These are phyloP conservation scores for Dasyprocta punctata DNA, from an alignment of 2,113 vertebrate genomes.

Conservation along the genomic window DNA sequence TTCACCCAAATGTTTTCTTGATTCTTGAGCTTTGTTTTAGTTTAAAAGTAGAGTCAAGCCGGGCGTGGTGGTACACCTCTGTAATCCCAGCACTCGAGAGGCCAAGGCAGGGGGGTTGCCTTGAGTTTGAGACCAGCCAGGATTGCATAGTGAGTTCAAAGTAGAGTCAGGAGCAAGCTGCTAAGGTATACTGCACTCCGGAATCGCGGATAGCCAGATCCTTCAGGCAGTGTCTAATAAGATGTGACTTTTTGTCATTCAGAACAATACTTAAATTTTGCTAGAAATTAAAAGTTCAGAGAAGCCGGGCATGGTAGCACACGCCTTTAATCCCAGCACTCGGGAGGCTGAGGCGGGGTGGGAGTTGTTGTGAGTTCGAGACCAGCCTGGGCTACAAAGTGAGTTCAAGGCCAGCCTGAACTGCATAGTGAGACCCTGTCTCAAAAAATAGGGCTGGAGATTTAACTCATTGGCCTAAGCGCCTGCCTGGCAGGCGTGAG, in stretches of 20 bases:
- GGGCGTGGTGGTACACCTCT: neutral
- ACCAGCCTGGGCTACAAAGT: too few species aligned
- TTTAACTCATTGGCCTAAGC: too few species aligned
- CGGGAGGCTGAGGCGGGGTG: too few species aligned
- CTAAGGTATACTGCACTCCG: neutral
- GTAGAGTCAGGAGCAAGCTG: neutral
- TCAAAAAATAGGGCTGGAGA: too few species aligned
- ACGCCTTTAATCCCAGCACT: too few species aligned
- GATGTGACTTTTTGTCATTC: neutral
- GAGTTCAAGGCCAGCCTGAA: too few species aligned
- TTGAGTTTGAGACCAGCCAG: neutral
- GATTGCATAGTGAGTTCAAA: neutral
- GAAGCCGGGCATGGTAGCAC: too few species aligned
- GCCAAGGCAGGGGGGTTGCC: neutral
- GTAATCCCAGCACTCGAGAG: neutral
- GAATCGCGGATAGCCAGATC: neutral
- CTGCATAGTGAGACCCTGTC: too few species aligned
- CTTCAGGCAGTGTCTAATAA: neutral
- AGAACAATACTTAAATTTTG: neutral
- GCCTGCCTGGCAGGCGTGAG: too few species aligned
- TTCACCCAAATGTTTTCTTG: neutral
- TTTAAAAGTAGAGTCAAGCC: neutral
- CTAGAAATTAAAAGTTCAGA: neutral
- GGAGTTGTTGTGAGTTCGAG: too few species aligned
- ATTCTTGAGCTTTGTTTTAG: neutral